These are phyloP conservation scores for Cephalopterus ornatus DNA, from an alignment of 2,113 vertebrate genomes.

Conservation along the genomic window DNA sequence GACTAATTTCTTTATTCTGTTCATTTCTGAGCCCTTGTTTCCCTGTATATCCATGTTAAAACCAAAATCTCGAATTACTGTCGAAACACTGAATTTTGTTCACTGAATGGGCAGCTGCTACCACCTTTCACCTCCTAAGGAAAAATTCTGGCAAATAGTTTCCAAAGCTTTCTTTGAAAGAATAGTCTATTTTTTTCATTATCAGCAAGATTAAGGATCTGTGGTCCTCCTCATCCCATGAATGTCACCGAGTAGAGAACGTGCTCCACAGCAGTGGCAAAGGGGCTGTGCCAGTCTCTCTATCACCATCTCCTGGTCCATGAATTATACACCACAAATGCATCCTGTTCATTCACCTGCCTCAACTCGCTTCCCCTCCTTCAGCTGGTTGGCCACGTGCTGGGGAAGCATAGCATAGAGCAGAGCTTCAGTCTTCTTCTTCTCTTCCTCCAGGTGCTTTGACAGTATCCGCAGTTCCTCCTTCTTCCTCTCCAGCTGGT, in stretches of 20 bases:
- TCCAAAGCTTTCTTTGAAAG: background rate
- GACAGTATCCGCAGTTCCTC: constrained; percentile 77
- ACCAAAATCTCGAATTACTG: background rate
- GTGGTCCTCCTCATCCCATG: background rate
- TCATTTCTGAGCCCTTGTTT: background rate
- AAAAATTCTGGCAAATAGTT: background rate
- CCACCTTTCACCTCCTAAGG: background rate
- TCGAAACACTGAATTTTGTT: background rate
- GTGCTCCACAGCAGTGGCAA: no score
- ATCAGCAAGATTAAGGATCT: background rate
- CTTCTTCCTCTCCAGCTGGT: constrained; percentile 83
- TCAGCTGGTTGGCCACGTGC: constrained; percentile 81
- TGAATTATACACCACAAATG: background rate
- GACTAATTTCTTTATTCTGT: background rate
- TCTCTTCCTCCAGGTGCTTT: constrained; percentile 78
- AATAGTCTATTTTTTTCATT: background rate
- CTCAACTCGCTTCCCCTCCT: constrained; percentile 79
- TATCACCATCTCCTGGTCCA: background rate
- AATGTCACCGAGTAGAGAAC: background rate
- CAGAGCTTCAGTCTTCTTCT: constrained; percentile 77
- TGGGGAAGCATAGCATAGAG: constrained; percentile 82
- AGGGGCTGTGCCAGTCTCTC: background rate
- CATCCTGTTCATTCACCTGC: constrained; percentile 71
- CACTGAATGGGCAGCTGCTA: background rate
- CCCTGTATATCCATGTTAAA: background rate